Base-by-base conservation (phyloP, 2,113 vertebrate genomes). In the Chaenocephalus aceratus region DNA sequence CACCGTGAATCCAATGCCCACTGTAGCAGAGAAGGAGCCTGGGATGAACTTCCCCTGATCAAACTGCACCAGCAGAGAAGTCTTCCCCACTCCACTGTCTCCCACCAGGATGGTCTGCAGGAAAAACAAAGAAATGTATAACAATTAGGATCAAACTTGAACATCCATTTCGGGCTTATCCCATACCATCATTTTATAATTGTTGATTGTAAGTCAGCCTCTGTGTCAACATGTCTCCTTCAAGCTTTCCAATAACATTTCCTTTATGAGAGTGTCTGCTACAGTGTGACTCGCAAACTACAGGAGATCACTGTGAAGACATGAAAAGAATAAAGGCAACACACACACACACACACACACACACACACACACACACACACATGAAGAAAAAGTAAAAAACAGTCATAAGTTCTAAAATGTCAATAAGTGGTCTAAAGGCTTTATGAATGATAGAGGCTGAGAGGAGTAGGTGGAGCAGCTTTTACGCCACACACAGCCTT, bases 31-130 rank as follows among this genome's bases (percentile, higher is more conserved):
- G 91, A 97, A 98, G 72, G 97, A 98, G 45, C 97, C 97, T 0
- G 96, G 96, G 74, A 98, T 96, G 93, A 98, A 98, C 92, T 98
- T 98, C 66, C 97, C 97, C 94, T 98, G 97, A 88, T 97, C 97
- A 26, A 97, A 97, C 93, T 98, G 97, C 68, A 98, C 97, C 86
- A 98, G 90, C 78, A 97, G 94, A 41, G 97, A 97, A 0, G 97
- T 98, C 92, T 98, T 97, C 30, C 97, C 97, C 78, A 98, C 97
- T 0, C 97, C 97, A 0, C 97, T 97, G 95, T 98, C 97, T 23
- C 97, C 97, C 0, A 98, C 95, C 89, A 98, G 93, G 94, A 98
- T 97, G 0, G 96, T 97, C 97, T 98, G 94, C 57, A 81, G 75
- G 16, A 14, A 5, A 30, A 86, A 81, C 10, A 77, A 16, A 77